Conservation (phyloP, 2,888 invertebrate genomes). For the Ischnura elegans region DNA sequence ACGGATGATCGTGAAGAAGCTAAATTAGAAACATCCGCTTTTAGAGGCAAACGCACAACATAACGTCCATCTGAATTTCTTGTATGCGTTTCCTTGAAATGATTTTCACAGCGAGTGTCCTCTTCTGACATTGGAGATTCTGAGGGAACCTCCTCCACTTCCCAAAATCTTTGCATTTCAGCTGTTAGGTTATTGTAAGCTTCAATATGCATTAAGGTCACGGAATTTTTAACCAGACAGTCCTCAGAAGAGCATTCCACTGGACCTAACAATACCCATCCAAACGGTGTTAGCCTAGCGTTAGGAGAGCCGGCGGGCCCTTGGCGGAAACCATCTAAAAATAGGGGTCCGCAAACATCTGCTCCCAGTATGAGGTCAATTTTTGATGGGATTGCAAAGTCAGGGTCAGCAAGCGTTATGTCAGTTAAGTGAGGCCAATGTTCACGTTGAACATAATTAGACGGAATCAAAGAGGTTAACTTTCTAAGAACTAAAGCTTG, state of each 20-base stretch:
- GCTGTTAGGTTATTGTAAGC: background rate
- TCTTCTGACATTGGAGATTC: background rate
- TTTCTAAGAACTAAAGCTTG: too few species aligned
- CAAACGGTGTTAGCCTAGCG: background rate
- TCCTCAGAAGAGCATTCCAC: background rate
- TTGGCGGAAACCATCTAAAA: background rate
- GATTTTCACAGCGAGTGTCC: background rate
- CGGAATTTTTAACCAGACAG: background rate
- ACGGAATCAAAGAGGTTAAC: too few species aligned
- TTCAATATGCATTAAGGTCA: background rate
- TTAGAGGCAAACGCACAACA: conserved; percentile 25
- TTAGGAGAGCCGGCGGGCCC: conserved; percentile 1
- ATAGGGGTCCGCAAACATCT: too few species aligned
- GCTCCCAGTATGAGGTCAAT: too few species aligned
- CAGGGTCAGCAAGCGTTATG: too few species aligned
- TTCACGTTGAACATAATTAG: too few species aligned
- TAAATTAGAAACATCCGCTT: background rate
- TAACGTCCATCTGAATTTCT: background rate
- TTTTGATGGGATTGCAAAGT: too few species aligned
- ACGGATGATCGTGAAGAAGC: background rate
- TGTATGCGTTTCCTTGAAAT: too few species aligned
- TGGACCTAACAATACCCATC: background rate
- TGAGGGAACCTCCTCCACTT: conserved; percentile 36
- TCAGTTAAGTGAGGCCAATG: too few species aligned
- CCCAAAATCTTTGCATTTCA: conserved; percentile 22